Evolutionary conservation across 2,888 invertebrate genomes (phyloP).

Genomic region (Omphaloscelis lunosa): DNA sequence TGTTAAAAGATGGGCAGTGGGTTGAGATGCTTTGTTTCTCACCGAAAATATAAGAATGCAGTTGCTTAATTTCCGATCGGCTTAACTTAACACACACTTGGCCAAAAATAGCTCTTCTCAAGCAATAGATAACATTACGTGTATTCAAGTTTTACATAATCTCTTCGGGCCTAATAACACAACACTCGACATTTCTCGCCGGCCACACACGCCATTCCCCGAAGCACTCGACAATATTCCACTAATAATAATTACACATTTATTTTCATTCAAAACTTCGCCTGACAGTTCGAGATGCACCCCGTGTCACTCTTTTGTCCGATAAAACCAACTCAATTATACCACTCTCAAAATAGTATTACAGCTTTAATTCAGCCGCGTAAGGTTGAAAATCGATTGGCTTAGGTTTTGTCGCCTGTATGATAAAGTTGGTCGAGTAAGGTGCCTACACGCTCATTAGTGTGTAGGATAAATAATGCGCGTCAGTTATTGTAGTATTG

Average conservation of each 20-base stretch:
- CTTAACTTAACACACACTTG: constrained; percentile 26
- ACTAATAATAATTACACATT: constrained; percentile 86
- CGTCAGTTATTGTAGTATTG: constrained; percentile 83
- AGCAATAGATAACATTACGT: constrained; percentile 39
- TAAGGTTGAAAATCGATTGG: constrained; percentile 70
- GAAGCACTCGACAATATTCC: constrained; percentile 80
- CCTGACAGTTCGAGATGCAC: constrained; percentile 85
- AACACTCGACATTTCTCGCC: constrained; percentile 70
- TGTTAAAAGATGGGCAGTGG: neutral
- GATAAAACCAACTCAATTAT: constrained; percentile 66
- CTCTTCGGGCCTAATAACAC: constrained; percentile 79
- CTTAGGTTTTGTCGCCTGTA: constrained; percentile 35
- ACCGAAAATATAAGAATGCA: neutral
- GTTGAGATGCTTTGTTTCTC: no score
- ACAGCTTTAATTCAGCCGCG: constrained; percentile 32
- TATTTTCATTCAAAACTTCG: constrained; percentile 87
- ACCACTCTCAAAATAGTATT: constrained; percentile 21
- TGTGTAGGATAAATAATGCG: constrained; percentile 84
- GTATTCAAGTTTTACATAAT: constrained; percentile 56
- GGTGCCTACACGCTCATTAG: constrained; percentile 89
- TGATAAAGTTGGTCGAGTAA: constrained; percentile 72
- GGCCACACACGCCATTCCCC: constrained; percentile 81
- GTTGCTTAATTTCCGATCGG: constrained; percentile 25
- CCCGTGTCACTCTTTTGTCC: constrained; percentile 86
- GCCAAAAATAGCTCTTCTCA: constrained; percentile 40